Base-by-base conservation (phyloP, 2,888 invertebrate species). In the Euproctis similis region DNA sequence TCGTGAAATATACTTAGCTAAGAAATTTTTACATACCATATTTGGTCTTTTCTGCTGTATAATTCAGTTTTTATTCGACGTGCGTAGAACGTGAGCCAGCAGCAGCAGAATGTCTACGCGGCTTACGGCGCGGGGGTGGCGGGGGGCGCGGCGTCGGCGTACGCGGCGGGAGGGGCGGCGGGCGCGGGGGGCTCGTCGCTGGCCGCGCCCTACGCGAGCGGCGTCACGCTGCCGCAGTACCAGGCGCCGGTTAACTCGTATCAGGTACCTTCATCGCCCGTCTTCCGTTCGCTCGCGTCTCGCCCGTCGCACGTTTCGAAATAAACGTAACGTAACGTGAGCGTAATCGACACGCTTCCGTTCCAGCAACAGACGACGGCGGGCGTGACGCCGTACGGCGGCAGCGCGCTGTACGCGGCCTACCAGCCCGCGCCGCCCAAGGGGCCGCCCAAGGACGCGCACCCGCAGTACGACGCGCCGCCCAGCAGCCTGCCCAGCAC, bases 181-280 rank as follows among this genome's bases (percentile, higher is more conserved):
- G 18, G 18, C n/a, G 18, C 8, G 18, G 18, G 18, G 18, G 18
- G 18, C 46, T 8, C 19, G 8, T 8, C 71, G 27, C 64, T 73
- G 2, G 66, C 53, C n/a, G 64, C 70, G 48, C 59, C 66, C 11
- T 87, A 87, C 49, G 61, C 84, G 60, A 81, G 80, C 36, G 80
- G 78, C 22, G 80, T 80, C 22, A 64, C 80, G 36, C 61, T 82
- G 29, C 71, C 81, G 12, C 82, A 82, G 62, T 85, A 84, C 63
- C 81, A 81, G 44, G 81, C 82, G 22, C 70, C 75, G 33, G 64
- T 82, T 38, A 84, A 81, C 59, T 78, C 80, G 0, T 84, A 85
- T 35, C 84, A 84, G 76, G 84, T 84, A 37, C 12, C 5, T 16
- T 2, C n/a, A 6, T 12, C 13, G 13, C 10, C 9, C 4, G 3